Base-by-base conservation (phyloP, 2,113 vertebrate genomes). In the Periophthalmus modestus region DNA sequence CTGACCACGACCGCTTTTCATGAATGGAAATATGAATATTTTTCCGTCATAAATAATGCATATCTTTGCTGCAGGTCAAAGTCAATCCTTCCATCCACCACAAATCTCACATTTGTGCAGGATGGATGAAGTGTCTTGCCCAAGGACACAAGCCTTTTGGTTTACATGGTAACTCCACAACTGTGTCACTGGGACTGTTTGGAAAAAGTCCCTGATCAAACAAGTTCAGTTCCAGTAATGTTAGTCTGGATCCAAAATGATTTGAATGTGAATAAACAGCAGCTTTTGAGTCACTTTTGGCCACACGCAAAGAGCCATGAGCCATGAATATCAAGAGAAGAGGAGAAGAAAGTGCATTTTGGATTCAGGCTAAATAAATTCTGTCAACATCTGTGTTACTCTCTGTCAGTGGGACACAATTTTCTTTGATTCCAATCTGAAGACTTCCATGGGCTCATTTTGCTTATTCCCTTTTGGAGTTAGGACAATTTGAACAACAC, bases 141-240 rank as follows among this genome's bases (percentile, higher is more conserved):
- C n/a, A 58, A 21, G 5, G 7, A 58, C 13, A 28, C 12, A 4
- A 52, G 50, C 16, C 50, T 52, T 9, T 43, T 43, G 7, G 11
- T 43, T 43, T 43, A 43, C 39, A 19, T 16, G 16, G 50, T 18
- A 52, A 52, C 50, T 18, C 5, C 18, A 5, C 50, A 52, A 52
- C 50, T 52, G 50, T 16, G 50, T 52, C 50, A 18, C 50, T 19
- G 2, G 50, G 50, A 19, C 16, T 19, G 3, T 24, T 15, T 61
- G 7, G 14, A 84, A 82, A 87, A 91, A 85, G 87, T 80, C 59
- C 85, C 84, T 67, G 34, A 39, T 39, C 33, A 65, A 39, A 65
- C 18, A 13, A 43, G 18, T 65, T 19, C 18, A 43, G 9, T 18
- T 63, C 61, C 61, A 63, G 33, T 16, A 63, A 36, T 36, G 61